Evolutionary conservation across 2,113 vertebrate species (phyloP), one percentile per base, ranked within the genome.

Genomic region (Cinclus cinclus): DNA sequence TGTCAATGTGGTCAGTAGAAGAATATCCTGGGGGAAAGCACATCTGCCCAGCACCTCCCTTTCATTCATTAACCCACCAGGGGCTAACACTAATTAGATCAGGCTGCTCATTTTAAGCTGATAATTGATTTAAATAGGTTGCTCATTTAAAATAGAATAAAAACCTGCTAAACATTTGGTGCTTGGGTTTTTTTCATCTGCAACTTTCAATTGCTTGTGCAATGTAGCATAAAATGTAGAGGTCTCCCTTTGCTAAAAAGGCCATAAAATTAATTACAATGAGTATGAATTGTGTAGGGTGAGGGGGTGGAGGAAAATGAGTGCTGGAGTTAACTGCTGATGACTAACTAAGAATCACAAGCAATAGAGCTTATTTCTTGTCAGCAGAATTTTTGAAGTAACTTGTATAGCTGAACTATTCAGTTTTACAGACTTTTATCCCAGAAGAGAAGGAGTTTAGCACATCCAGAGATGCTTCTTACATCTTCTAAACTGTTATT

Each of bases 51-150:
- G 95, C 69, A 97, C 97, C 97, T 98, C 98, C 97, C 96, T 98
- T 98, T 98, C 97, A 98, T 98, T 98, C 98, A 97, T 97, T 97
- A 98, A 97, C 97, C 97, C 98, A 98, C 98, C 94, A 94, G 97
- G 98, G 98, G 98, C 98, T 97, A 98, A 97, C 96, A 96, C 97
- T 98, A 98, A 98, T 98, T 98, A 98, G 98, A 98, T 98, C 98
- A 98, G 98, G 97, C 97, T 98, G 98, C 97, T 98, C 98, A 98
- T 98, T 97, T 98, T 98, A 97, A 98, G 98, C 97, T 96, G 97
- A 98, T 98, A 98, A 98, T 98, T 98, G 98, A 98, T 98, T 98
- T 98, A 98, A 98, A 98, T 98, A 97, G 98, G 98, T 97, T 98
- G 98, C 97, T 98, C 97, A 98, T 98, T 98, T 98, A 96, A 98